Evolutionary conservation across 35 echinoderm and acorn worm species (phyloP), one percentile per base, ranked within the genome.

Genomic region (Heliocidaris erythrogramma): DNA sequence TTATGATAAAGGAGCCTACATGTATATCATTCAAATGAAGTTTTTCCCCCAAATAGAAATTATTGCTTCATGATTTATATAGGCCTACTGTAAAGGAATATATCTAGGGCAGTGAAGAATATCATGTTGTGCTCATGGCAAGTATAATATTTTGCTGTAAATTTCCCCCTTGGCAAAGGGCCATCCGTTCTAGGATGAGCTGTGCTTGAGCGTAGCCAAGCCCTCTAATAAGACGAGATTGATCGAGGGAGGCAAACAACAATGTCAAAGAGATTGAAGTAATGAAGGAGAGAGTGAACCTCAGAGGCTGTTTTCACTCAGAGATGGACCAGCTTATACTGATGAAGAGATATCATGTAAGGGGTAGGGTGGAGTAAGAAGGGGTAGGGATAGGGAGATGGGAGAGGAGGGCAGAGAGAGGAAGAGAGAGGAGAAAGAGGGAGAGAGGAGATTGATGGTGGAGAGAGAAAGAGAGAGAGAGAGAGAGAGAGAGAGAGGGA

Each of bases 211-310:
- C 16, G 14, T 24, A 78, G 65, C 65, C 65, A 7, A n/a, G 65
- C 65, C 65, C 65, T 5, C 65, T 78, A 78, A 78, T 78, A 78
- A 78, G 65, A 78, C 21, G 65, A 78, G 65, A 78, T 78, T 78
- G 65, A 78, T 78, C 21, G 65, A 78, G 65, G 65, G 65, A 78
- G 65, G 65, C 65, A 78, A 78, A 78, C 65, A 78, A 78, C 65
- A 78, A 27, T 78, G 65, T 78, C 65, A 78, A 78, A 78, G 65
- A 78, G 65, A 78, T 78, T 78, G 65, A 78, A 78, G 65, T 78
- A 78, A 78, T 78, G 65, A n/a, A 56, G 52, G 52, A 56, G 65
- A 78, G 21, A n/a, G 65, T 78, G 65, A 78, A 78, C 7, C 27
- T 78, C 65, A n/a, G 17, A 27, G 65, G 21, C 65, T 78, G 65